These are phyloP conservation scores for Cheirogaleus major DNA, from an alignment of 2,797 vertebrate species.

Conservation along the genomic window DNA sequence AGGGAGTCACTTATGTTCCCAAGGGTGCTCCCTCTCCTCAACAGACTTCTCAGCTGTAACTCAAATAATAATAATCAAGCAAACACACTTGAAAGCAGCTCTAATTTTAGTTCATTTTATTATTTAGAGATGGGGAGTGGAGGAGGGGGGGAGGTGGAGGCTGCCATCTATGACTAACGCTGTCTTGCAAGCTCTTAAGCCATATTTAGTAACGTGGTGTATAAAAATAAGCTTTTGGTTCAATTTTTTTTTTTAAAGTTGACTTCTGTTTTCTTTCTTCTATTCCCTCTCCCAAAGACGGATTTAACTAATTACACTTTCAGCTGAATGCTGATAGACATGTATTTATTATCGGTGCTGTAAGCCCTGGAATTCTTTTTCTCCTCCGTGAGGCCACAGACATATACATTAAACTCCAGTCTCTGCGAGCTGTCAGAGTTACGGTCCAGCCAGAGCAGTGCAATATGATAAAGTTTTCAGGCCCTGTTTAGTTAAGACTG, in stretches of 20 bases:
- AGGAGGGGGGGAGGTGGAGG: slow-evolving; percentile 71
- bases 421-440: slow-evolving; percentile 88
- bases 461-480: slow-evolving; percentile 89
- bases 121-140: slow-evolving; percentile 82
- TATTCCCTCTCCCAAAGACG: slow-evolving; percentile 84
- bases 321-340: slow-evolving; percentile 88
- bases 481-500: slow-evolving; percentile 88
- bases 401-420: slow-evolving; percentile 84
- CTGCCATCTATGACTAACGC: slow-evolving; percentile 82
- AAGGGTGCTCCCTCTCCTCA: slow-evolving; percentile 80
- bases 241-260: slow-evolving; percentile 81
- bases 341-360: slow-evolving; percentile 88
- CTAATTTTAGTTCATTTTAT: slow-evolving; percentile 90
- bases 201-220: slow-evolving; percentile 90
- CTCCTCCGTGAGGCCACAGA: slow-evolving; percentile 76
- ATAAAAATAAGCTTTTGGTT: slow-evolving; percentile 91
- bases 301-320: slow-evolving; percentile 91
- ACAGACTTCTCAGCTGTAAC: slow-evolving; percentile 85
- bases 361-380: slow-evolving; percentile 85
- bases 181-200: slow-evolving; percentile 85
- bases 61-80: slow-evolving; percentile 88
- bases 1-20: slow-evolving; percentile 65
- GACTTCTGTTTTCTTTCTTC: slow-evolving; percentile 91
- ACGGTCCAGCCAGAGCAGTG: slow-evolving; percentile 87
- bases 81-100: slow-evolving; percentile 73